A percentile compares a stretch with the other conserved stretches of the same genome.
phyloP scores from a whole-genome alignment of 2,888 invertebrate genomes.

The Drosophila neotestacea region DNA sequence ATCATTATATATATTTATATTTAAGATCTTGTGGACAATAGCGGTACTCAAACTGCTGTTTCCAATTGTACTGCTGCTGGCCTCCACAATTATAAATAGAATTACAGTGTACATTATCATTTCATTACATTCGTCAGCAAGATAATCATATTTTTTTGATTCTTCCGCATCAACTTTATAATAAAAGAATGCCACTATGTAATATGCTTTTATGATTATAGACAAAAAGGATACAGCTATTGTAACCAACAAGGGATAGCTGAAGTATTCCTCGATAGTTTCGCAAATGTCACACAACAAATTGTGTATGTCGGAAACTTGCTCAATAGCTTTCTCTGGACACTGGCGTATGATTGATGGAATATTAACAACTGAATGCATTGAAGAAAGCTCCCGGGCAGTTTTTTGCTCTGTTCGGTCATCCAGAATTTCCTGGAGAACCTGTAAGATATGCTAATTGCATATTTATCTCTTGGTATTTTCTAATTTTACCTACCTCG shows the following conservation, averaged over 20 bases:
- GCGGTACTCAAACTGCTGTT: conserved; percentile 77
- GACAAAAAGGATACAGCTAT: conserved; percentile 83
- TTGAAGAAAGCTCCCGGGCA: conserved; percentile 77
- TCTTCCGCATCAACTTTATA: conserved; percentile 77
- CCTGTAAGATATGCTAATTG: conserved; percentile 43
- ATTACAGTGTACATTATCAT: conserved; percentile 83
- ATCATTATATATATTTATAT: conserved; percentile 74
- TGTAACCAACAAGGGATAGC: conserved; percentile 82
- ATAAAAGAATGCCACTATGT: conserved; percentile 81
- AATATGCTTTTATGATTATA: conserved; percentile 83
- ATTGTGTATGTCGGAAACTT: conserved; percentile 83
- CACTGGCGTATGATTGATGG: conserved; percentile 81
- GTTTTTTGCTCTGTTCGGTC: conserved; percentile 73
- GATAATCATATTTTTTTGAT: conserved; percentile 29
- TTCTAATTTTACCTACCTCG: conserved; percentile 53
- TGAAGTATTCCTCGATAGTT: conserved; percentile 83
- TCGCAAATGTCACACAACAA: conserved; percentile 83
- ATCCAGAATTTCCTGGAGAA: conserved; percentile 82
- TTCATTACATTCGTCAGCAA: conserved; percentile 72
- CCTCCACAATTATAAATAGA: conserved; percentile 82
- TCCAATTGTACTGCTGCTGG: conserved; percentile 79
- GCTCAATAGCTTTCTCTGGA: conserved; percentile 78
- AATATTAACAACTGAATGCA: conserved; percentile 79
- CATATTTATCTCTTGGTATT: no score
- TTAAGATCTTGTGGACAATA: conserved; percentile 83